phyloP scores from a whole-genome alignment of 2,113 vertebrate genomes.

The Pan paniscus region DNA sequence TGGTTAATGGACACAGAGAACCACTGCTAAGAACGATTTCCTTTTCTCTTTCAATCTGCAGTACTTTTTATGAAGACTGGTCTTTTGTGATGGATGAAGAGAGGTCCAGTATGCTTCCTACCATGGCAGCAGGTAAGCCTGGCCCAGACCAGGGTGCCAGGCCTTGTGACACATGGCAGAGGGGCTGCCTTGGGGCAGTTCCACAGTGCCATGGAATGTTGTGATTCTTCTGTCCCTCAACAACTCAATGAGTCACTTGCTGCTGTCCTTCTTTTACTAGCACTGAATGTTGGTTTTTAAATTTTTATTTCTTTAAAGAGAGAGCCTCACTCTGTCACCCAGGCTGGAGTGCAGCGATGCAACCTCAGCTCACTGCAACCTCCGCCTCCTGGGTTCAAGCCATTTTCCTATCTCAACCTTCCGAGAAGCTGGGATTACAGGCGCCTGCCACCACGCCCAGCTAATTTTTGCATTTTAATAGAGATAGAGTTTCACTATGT shows the following conservation, averaged over 20 bases:
- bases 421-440: too few relatives aligned
- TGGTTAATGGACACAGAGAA: background rate
- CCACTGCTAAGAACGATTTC: background rate
- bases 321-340: too few relatives aligned
- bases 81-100: conserved; percentile 97
- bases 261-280: background rate
- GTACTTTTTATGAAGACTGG: conserved; percentile 98
- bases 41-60: conserved; percentile 69
- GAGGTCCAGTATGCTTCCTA: conserved; percentile 97
- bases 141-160: background rate
- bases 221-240: background rate
- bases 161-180: background rate
- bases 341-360: too few relatives aligned
- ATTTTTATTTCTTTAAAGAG: too few relatives aligned
- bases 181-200: background rate
- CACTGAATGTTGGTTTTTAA: background rate
- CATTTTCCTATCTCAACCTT: too few relatives aligned
- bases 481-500: too few relatives aligned
- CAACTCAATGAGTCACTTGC: background rate
- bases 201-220: background rate
- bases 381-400: too few relatives aligned
- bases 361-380: too few relatives aligned
- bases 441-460: too few relatives aligned
- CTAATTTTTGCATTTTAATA: too few relatives aligned
- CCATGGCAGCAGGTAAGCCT: conserved; percentile 96